phyloP scores from a whole-genome alignment of 2,797 vertebrate species.

The Pseudochaenichthys georgianus region DNA sequence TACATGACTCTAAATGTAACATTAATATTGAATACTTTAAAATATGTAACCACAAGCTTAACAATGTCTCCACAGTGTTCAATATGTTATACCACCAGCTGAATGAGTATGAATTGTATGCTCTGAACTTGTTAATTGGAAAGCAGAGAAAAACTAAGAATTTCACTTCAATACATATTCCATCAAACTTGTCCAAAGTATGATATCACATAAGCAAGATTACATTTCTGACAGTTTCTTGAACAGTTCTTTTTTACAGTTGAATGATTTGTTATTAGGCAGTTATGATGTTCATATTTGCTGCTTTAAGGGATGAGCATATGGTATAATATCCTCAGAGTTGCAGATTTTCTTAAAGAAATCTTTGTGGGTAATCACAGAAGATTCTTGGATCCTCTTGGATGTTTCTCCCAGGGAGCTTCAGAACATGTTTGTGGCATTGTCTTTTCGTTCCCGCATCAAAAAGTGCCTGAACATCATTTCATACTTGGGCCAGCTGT shows the following conservation, averaged over 20 bases:
- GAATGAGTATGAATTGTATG: not conserved
- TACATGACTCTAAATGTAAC: constrained; percentile 30
- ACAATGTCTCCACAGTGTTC: not conserved
- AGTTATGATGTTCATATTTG: not conserved
- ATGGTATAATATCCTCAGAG: no score
- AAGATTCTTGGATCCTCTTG: not conserved
- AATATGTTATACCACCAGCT: not conserved
- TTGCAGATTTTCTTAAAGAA: constrained; percentile 10
- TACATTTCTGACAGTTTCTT: constrained; percentile 2
- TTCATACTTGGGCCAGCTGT: not conserved
- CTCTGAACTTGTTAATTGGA: not conserved
- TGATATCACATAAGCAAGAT: constrained; percentile 49
- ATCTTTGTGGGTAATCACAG: not conserved
- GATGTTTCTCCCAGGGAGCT: not conserved
- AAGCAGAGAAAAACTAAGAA: not conserved
- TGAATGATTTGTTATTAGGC: not conserved
- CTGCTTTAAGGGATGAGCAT: not conserved
- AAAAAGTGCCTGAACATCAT: constrained; percentile 33
- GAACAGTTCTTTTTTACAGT: constrained; percentile 6
- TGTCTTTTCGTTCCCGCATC: constrained; percentile 20
- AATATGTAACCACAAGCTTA: constrained; percentile 3
- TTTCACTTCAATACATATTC: constrained; percentile 20
- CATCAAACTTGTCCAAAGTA: constrained; percentile 16
- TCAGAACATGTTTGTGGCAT: not conserved
- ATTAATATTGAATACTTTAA: constrained; percentile 29